These are phyloP conservation scores for Hypsibius dujardini DNA, from an alignment of 1,140 invertebrate genomes.

Conservation along the genomic window DNA sequence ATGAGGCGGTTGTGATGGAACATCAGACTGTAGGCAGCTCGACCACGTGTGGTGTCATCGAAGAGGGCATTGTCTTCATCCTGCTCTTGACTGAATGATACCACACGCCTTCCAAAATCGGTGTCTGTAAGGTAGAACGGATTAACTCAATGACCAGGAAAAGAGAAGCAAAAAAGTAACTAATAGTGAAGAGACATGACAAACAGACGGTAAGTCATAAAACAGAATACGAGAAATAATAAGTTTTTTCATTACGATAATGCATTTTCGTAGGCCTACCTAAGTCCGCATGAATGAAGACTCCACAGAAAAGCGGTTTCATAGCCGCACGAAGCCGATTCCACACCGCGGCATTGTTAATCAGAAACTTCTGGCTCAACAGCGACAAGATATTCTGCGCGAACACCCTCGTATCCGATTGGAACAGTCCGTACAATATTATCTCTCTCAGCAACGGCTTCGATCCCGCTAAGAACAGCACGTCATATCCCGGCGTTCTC, in stretches of 20 bases:
- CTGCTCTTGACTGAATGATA: background rate
- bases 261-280: background rate
- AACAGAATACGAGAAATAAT: background rate
- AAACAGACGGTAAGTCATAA: background rate
- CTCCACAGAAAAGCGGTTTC: slow-evolving; percentile 1
- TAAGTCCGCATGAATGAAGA: slow-evolving; percentile 13
- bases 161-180: background rate
- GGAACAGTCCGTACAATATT: background rate
- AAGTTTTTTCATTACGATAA: background rate
- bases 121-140: background rate
- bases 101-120: background rate
- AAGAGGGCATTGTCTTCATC: background rate
- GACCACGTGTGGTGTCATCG: background rate
- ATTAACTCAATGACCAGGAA: background rate
- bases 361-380: slow-evolving; percentile 14
- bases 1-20: slow-evolving; percentile 6
- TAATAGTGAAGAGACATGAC: background rate
- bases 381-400: slow-evolving; percentile 12
- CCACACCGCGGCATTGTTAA: background rate
- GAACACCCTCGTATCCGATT: background rate
- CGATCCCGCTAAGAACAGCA: background rate
- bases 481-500: background rate
- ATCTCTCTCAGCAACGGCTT: background rate
- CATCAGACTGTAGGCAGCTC: background rate
- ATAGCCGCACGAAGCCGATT: background rate